Evolutionary conservation across 2,797 vertebrate species (phyloP).

Genomic region (Esox lucius): DNA sequence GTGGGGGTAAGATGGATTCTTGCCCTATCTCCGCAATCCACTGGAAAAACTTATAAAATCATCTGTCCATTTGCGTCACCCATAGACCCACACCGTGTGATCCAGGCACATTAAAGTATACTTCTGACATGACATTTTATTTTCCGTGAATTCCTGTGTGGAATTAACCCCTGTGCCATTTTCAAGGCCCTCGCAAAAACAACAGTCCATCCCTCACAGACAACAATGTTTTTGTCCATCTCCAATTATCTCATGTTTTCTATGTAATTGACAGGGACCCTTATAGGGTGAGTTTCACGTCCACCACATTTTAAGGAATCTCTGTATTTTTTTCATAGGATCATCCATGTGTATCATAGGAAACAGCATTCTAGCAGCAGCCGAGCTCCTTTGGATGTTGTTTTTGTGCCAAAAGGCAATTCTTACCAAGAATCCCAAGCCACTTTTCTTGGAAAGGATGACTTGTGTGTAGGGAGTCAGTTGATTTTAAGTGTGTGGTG

Average conservation of each 20-base stretch:
- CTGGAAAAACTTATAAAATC: not conserved
- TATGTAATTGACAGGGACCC: not conserved
- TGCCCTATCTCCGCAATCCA: too few relatives aligned
- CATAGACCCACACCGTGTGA: not conserved
- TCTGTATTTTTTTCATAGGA: not conserved
- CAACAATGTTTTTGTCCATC: not conserved
- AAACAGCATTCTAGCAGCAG: not conserved
- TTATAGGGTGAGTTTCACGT: not conserved
- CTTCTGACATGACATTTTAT: slow-evolving; percentile 20
- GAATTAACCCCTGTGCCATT: not conserved
- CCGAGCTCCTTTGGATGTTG: not conserved
- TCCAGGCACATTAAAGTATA: slow-evolving; percentile 29
- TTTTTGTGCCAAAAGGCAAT: not conserved
- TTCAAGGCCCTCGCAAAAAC: not conserved
- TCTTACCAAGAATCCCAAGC: not conserved
- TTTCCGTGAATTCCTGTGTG: not conserved
- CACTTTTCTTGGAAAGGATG: slow-evolving; percentile 1
- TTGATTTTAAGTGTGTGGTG: not conserved
- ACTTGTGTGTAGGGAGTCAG: slow-evolving; percentile 15
- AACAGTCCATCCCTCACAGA: not conserved
- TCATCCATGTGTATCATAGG: not conserved
- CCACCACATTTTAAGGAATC: not conserved
- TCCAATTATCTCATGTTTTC: not conserved
- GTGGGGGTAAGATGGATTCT: not conserved
- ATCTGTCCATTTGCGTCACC: not conserved